Evolutionary conservation across 2,797 vertebrate genomes (phyloP).

Genomic region (Schizopygopsis pylzovi): DNA sequence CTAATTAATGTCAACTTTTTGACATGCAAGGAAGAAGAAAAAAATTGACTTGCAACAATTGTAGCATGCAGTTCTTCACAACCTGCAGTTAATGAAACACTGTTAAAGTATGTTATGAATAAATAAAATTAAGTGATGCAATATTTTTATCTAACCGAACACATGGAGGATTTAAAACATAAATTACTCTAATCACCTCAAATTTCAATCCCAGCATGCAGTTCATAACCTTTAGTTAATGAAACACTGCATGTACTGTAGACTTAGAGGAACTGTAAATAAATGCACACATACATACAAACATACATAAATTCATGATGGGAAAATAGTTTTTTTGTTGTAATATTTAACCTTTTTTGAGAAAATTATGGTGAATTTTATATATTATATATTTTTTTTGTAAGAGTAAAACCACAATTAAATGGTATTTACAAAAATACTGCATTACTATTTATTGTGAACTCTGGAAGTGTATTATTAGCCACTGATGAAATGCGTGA

Average conservation of each 20-base stretch:
- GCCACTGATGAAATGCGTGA: neutral
- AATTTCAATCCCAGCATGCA: slow-evolving; percentile 22
- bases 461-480: neutral
- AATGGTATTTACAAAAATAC: neutral
- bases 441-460: neutral
- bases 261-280: too few species aligned
- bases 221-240: neutral
- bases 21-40: neutral
- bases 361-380: neutral
- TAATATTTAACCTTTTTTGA: neutral
- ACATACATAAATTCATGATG: too few species aligned
- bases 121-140: neutral
- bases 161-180: too few species aligned
- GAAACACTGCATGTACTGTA: neutral
- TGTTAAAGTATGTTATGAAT: neutral
- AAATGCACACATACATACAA: too few species aligned
- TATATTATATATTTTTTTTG: neutral
- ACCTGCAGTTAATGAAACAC: neutral
- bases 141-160: neutral
- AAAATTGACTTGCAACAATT: neutral
- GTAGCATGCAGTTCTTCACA: slow-evolving; percentile 14
- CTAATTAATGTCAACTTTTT: slow-evolving; percentile 39
- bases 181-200: neutral
- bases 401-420: neutral
- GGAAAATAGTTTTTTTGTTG: too few species aligned